Percentiles rank a stretch among this genome's conserved stretches.
These are phyloP conservation scores for Hypsibius dujardini DNA, from an alignment of 1,140 invertebrate genomes.

Conservation along the genomic window DNA sequence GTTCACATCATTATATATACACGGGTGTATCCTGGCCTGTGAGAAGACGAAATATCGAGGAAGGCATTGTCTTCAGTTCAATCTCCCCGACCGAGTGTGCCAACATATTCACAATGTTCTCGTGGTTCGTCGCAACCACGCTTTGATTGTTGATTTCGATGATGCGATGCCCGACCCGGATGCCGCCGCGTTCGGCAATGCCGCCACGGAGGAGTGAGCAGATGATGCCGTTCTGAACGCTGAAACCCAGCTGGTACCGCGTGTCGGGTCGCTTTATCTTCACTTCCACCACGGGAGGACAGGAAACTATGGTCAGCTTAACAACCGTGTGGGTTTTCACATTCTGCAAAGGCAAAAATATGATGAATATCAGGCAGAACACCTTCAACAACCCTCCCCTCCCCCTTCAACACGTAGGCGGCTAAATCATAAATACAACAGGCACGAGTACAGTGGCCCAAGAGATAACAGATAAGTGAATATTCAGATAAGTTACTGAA, in stretches of 20 bases:
- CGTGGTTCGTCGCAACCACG: conserved; percentile 96
- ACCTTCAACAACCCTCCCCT: too few relatives aligned
- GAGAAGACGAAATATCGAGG: conserved; percentile 93
- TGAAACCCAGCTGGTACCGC: conserved; percentile 97
- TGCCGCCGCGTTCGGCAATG: conserved; percentile 92
- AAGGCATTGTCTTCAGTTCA: conserved; percentile 99
- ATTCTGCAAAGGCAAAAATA: conserved; percentile 47
- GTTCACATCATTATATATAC: conserved; percentile 63
- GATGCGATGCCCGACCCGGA: conserved; percentile 92
- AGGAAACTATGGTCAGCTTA: conserved; percentile 93
- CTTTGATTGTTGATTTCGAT: conserved; percentile 99
- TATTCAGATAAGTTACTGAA: too few relatives aligned
- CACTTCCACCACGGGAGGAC: conserved; percentile 98
- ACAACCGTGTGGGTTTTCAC: conserved; percentile 92
- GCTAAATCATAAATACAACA: too few relatives aligned
- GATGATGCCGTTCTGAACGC: conserved; percentile 99
- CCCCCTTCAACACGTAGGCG: too few relatives aligned
- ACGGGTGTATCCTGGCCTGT: conserved; percentile 97
- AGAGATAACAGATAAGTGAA: too few relatives aligned
- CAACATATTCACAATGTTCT: conserved; percentile 94
- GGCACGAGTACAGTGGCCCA: too few relatives aligned
- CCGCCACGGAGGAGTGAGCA: conserved; percentile 90
- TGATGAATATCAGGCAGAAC: too few relatives aligned
- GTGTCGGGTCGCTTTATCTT: conserved; percentile 97
- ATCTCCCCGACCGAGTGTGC: conserved; percentile 99